These are phyloP conservation scores for Eudyptes chrysolophus DNA, from an alignment of 2,113 vertebrate species.

Conservation along the genomic window DNA sequence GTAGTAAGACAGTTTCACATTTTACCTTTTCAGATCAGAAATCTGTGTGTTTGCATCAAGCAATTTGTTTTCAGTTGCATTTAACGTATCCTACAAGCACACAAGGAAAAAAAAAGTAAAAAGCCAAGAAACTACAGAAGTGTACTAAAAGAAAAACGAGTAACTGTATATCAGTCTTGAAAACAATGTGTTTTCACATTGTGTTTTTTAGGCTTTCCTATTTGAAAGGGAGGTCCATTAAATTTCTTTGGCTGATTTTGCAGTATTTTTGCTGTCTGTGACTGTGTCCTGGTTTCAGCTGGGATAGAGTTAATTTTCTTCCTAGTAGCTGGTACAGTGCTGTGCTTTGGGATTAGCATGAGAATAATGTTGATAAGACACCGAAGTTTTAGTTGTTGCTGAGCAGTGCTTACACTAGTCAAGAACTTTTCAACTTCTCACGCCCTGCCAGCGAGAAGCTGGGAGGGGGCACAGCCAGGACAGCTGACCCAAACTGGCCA, in stretches of 20 bases:
- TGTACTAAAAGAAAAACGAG: not conserved
- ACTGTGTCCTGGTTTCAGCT: not conserved
- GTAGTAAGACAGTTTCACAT: not conserved
- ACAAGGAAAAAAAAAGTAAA: not conserved
- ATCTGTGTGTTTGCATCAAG: conserved; percentile 85
- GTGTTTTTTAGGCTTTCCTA: not conserved
- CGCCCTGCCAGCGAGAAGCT: too few relatives aligned
- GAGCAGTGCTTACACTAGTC: too few relatives aligned
- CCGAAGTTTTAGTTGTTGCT: too few relatives aligned
- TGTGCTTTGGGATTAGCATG: too few relatives aligned
- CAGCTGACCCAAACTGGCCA: too few relatives aligned
- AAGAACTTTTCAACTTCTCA: too few relatives aligned
- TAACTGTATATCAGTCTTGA: not conserved
- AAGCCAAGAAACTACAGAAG: not conserved
- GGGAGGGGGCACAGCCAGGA: too few relatives aligned
- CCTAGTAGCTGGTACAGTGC: too few relatives aligned
- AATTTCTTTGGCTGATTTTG: not conserved
- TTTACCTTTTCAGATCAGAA: conserved; percentile 94
- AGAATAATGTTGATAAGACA: too few relatives aligned
- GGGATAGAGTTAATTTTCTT: too few relatives aligned
- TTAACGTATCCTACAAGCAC: conserved; percentile 81
- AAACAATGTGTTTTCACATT: not conserved
- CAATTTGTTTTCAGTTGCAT: conserved; percentile 88
- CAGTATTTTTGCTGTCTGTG: not conserved
- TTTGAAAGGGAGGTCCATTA: not conserved